phyloP scores from a whole-genome alignment of 1,140 invertebrate species.

The Leptinotarsa undecemlineata region DNA sequence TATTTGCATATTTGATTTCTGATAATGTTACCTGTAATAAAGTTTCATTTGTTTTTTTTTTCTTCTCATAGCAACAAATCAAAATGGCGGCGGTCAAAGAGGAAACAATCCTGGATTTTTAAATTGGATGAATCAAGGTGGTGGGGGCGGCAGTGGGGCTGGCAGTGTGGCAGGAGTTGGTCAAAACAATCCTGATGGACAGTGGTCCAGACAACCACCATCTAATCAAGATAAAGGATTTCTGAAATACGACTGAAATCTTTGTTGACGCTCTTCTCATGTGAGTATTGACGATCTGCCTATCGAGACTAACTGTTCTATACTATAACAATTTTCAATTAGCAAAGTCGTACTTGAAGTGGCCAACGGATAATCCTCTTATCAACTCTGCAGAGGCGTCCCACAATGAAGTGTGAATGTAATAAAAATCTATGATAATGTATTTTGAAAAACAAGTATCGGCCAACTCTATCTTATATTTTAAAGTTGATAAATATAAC shows the following conservation, averaged over 20 bases:
- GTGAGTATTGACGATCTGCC: constrained; percentile 1
- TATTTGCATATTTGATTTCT: too few species aligned
- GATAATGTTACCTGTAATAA: too few species aligned
- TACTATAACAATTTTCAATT: too few species aligned
- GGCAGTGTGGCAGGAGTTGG: constrained; percentile 29
- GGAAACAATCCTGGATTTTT: constrained; percentile 53
- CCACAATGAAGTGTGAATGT: too few species aligned
- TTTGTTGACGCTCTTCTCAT: background rate
- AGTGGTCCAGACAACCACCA: constrained; percentile 52
- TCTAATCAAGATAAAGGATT: constrained; percentile 53
- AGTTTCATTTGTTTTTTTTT: too few species aligned
- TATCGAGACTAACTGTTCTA: background rate
- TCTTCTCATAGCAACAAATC: constrained; percentile 46
- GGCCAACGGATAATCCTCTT: too few species aligned
- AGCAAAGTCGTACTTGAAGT: too few species aligned
- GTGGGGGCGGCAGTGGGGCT: constrained; percentile 36
- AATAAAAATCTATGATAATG: too few species aligned
- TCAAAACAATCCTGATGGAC: constrained; percentile 45
- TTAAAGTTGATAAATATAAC: too few species aligned
- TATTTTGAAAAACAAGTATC: too few species aligned
- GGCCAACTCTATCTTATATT: too few species aligned
- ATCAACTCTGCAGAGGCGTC: too few species aligned
- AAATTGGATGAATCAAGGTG: constrained; percentile 53
- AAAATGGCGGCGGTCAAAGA: constrained; percentile 50
- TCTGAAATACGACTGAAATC: constrained; percentile 52